These are phyloP conservation scores for Todiramphus saurophagus DNA, from an alignment of 2,113 vertebrate species.

Conservation along the genomic window DNA sequence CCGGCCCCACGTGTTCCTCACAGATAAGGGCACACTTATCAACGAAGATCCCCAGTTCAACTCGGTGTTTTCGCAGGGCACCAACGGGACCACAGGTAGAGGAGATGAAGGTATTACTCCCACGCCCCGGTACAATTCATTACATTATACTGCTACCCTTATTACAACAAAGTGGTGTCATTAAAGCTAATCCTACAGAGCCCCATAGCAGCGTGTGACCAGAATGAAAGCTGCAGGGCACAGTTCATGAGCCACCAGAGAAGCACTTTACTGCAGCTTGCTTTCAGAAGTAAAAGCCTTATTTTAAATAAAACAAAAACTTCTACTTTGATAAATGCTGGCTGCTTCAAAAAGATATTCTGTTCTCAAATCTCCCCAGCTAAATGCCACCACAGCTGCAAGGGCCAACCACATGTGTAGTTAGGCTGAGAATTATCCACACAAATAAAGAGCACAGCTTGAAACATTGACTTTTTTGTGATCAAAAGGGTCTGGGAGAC, in stretches of 20 bases:
- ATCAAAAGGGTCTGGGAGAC: conserved; percentile 68
- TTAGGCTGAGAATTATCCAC: conserved; percentile 39
- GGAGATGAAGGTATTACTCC: not conserved
- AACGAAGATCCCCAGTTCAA: not conserved
- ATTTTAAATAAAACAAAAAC: conserved; percentile 63
- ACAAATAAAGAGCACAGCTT: conserved; percentile 69
- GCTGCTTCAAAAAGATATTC: conserved; percentile 58
- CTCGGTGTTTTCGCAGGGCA: not conserved
- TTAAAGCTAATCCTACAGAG: conserved; percentile 49
- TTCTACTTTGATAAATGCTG: conserved; percentile 50
- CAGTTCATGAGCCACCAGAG: conserved; percentile 29
- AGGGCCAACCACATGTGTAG: conserved; percentile 24
- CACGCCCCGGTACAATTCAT: not conserved
- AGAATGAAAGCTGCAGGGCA: conserved; percentile 14
- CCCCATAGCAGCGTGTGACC: not conserved
- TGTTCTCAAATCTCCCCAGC: conserved; percentile 27
- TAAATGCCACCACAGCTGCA: conserved; percentile 55
- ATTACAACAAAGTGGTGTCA: conserved; percentile 27
- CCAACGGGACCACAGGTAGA: not conserved
- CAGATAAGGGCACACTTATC: not conserved
- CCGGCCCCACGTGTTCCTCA: not conserved
- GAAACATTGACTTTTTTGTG: conserved; percentile 64
- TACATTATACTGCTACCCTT: not conserved
- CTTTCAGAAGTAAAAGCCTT: conserved; percentile 44
- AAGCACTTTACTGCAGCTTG: conserved; percentile 16